Evolutionary conservation across 2,797 vertebrate genomes (phyloP).

Genomic region (Hafferia zeledoni): DNA sequence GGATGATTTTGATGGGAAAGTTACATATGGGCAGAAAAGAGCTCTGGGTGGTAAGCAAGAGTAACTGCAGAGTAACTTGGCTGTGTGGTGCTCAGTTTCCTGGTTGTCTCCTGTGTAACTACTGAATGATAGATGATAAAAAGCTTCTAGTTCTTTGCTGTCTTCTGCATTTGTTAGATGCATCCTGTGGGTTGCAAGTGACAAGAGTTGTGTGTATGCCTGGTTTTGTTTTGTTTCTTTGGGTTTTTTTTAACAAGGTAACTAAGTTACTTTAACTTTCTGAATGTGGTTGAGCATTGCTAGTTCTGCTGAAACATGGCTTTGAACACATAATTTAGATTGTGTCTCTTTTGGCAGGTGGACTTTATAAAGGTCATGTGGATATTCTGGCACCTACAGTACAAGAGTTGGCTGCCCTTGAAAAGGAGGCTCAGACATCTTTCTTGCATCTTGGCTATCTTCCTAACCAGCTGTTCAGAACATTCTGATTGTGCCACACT

Average conservation of each 20-base stretch:
- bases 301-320: neutral
- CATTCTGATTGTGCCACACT: conserved; percentile 81
- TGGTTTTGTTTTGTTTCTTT: neutral
- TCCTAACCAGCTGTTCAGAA: conserved; percentile 94
- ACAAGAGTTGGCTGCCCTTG: conserved; percentile 91
- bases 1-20: conserved; percentile 98
- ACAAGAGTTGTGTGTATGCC: neutral
- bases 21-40: conserved; percentile 91
- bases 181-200: neutral
- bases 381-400: conserved; percentile 94
- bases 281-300: neutral
- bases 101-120: neutral
- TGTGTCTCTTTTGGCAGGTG: conserved; percentile 79
- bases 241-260: neutral
- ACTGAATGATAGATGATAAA: neutral
- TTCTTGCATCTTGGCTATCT: conserved; percentile 96
- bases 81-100: neutral
- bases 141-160: neutral
- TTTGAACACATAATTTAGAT: conserved; percentile 6
- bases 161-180: neutral
- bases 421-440: conserved; percentile 95
- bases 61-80: neutral
- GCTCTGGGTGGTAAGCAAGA: conserved; percentile 83
- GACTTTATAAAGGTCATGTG: conserved; percentile 94
- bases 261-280: neutral